A percentile compares a stretch with the other conserved stretches of the same genome.
Conservation (phyloP, 2,113 vertebrate species). For the Atherinomorus stipes region DNA sequence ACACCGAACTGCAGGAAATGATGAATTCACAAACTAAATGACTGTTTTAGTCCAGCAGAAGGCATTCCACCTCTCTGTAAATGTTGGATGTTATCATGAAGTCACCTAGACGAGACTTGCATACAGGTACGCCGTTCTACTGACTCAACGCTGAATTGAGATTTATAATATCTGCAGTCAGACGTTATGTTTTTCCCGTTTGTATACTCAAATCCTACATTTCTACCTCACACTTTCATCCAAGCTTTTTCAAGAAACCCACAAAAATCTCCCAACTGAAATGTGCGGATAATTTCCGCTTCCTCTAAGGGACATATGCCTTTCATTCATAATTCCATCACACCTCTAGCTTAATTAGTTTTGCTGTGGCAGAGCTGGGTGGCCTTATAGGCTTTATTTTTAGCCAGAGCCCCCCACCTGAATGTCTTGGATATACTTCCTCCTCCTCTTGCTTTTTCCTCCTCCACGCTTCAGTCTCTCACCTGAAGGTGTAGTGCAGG, state of each 20-base stretch:
- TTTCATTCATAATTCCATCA: neutral
- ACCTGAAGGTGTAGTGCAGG: conserved; percentile 73
- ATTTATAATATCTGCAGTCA: neutral
- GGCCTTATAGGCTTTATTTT: conserved; percentile 7
- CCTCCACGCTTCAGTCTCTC: conserved; percentile 67
- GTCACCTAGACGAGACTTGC: too few species aligned
- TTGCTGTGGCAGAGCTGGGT: neutral
- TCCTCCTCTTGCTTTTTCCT: conserved; percentile 21
- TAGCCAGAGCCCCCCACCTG: conserved; percentile 17
- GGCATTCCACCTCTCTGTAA: neutral
- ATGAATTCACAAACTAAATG: neutral
- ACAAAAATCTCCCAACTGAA: neutral
- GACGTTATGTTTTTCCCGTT: neutral
- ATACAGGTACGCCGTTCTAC: too few species aligned
- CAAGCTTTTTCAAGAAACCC: neutral
- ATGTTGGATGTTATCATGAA: neutral
- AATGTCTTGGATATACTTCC: conserved; percentile 33
- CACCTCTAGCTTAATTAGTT: neutral
- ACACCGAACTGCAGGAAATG: neutral
- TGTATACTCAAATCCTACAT: neutral
- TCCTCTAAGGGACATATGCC: neutral
- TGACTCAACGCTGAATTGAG: neutral
- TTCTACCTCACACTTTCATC: neutral
- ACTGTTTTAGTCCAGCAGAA: conserved; percentile 1
- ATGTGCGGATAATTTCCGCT: neutral